Conservation (phyloP, 35 echinoderm and acorn worm genomes). For the Patiria miniata region DNA sequence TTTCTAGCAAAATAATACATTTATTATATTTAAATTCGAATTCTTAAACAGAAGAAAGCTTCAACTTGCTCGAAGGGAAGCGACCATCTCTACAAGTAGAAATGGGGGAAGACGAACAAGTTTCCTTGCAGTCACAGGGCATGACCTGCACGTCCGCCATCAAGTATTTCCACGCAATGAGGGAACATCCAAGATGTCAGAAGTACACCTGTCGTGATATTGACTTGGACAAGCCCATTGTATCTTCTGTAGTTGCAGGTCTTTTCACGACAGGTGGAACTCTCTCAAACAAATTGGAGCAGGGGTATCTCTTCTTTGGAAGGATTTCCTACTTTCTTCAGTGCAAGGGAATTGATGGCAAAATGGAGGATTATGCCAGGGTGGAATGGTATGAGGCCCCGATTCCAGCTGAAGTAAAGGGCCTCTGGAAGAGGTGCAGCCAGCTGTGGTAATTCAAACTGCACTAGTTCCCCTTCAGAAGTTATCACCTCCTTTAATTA, state of each 20-base stretch:
- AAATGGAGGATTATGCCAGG: background rate
- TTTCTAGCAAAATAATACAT: too few relatives aligned
- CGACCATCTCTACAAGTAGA: too few relatives aligned
- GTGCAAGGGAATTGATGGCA: background rate
- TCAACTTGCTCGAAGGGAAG: too few relatives aligned
- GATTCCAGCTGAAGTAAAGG: background rate
- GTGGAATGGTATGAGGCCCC: background rate
- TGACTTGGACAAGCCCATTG: background rate
- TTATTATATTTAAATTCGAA: too few relatives aligned
- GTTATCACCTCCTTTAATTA: background rate
- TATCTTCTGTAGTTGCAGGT: background rate
- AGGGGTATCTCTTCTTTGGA: slow-evolving; percentile 5
- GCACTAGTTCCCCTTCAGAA: background rate
- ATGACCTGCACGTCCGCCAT: too few relatives aligned
- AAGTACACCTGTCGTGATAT: background rate
- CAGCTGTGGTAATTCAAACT: background rate
- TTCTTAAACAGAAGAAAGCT: too few relatives aligned
- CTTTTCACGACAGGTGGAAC: background rate
- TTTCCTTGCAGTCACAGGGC: too few relatives aligned
- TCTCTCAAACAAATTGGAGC: background rate
- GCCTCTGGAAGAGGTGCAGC: background rate
- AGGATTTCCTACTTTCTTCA: background rate
- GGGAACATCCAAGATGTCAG: background rate
- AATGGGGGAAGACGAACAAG: too few relatives aligned
- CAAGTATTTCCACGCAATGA: background rate